These are phyloP conservation scores for Plecotus auritus DNA, from an alignment of 2,113 vertebrate genomes.

Conservation along the genomic window DNA sequence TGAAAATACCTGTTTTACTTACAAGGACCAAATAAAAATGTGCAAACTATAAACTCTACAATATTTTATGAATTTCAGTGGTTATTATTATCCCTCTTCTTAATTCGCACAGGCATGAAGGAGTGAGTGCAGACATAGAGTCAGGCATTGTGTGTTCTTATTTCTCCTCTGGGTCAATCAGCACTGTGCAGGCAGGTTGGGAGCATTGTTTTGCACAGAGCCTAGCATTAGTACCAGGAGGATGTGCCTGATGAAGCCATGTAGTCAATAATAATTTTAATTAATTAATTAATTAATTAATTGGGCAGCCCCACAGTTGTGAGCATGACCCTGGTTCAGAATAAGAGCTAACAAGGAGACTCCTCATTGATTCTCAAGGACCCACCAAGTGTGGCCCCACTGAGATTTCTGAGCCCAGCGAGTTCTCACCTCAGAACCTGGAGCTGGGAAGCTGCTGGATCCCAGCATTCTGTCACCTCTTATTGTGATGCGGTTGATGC, in stretches of 20 bases:
- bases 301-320: not conserved
- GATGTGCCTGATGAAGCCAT: not conserved
- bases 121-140: not conserved
- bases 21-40: not conserved
- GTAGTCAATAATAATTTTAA: not conserved
- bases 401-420: not conserved
- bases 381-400: not conserved
- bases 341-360: not conserved
- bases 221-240: not conserved
- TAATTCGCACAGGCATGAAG: not conserved
- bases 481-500: not conserved
- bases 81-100: not conserved
- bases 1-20: not conserved
- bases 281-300: not conserved
- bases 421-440: not conserved
- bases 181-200: not conserved
- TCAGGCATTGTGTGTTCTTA: not conserved
- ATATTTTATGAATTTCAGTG: not conserved
- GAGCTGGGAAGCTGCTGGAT: not conserved
- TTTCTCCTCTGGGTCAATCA: not conserved
- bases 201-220: not conserved
- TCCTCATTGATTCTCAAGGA: not conserved
- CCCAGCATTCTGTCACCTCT: not conserved
- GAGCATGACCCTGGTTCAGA: not conserved
- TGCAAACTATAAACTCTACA: not conserved